phyloP scores from a whole-genome alignment of 2,888 invertebrate species.

The Nycteola revayana region DNA sequence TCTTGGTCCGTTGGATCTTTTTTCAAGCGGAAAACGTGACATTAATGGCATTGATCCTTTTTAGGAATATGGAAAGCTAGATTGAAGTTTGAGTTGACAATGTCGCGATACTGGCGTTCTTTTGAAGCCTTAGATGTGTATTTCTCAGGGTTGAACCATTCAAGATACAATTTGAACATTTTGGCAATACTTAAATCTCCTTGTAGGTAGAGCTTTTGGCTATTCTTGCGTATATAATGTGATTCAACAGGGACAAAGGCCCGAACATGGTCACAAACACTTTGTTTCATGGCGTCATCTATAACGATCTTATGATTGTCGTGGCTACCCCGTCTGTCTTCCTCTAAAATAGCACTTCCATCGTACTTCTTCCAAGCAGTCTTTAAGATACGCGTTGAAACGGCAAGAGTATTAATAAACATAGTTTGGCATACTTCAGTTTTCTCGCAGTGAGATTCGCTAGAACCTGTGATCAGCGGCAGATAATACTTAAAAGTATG shows the following conservation, averaged over 20 bases:
- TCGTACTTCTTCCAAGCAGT: constrained; percentile 22
- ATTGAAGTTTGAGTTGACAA: constrained; percentile 18
- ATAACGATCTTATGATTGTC: constrained; percentile 14
- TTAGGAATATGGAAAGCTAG: constrained; percentile 19
- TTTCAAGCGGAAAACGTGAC: not conserved
- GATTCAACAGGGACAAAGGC: constrained; percentile 23
- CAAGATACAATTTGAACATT: constrained; percentile 15
- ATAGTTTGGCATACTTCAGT: constrained; percentile 12
- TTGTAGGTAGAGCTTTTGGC: constrained; percentile 3
- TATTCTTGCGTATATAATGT: constrained; percentile 16
- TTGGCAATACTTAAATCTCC: constrained; percentile 13
- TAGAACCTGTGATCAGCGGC: constrained; percentile 10
- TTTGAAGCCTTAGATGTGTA: constrained; percentile 13
- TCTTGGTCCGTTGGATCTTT: constrained; percentile 1
- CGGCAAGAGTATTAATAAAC: constrained; percentile 17
- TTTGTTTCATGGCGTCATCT: constrained; percentile 13
- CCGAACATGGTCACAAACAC: constrained; percentile 18
- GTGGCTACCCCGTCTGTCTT: constrained; percentile 16
- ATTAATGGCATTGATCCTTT: constrained; percentile 18
- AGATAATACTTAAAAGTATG: constrained; percentile 12
- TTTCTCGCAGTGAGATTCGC: constrained; percentile 12
- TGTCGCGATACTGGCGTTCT: constrained; percentile 13
- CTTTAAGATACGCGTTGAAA: constrained; percentile 16
- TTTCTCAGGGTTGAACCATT: constrained; percentile 15
- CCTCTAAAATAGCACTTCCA: constrained; percentile 20